Base-by-base conservation (phyloP, 1,140 invertebrate genomes). In the Halictus rubicundus region DNA sequence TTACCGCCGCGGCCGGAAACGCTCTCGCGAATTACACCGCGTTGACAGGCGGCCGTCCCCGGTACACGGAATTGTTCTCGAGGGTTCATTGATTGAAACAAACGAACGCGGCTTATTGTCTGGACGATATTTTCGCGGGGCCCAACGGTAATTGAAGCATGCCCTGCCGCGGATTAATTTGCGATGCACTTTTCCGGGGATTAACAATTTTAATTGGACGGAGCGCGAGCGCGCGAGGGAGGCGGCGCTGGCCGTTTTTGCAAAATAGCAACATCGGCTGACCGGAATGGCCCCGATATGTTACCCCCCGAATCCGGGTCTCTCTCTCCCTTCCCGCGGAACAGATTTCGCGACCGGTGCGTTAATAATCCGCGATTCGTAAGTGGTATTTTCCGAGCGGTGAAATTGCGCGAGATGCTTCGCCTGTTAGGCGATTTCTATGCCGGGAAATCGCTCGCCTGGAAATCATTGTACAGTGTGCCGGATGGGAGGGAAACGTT, bases 191-290 rank as follows among this genome's bases (percentile, higher is more conserved):
- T 57, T 57, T 42, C 70, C 39, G 27, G 39, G 60, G 71, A 54
- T 54, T 25, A n/a, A 21, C n/a, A 46, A 8, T 42, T 64, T 49
- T 74, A 74, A 74, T 74, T 74, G 71, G 54, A 57, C 54, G 54
- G 10, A 14, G 9, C 42, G 42, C 42, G 10, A 12, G 42, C 0
- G 9, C 42, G 19, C 21, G 54, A 57, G 19, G 7, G 21, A 9
- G 21, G 21, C 8, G 6, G 21, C 8, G 54, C 9, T 57, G 32
- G 2, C 32, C n/a, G 42, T 61, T 61, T 61, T 61, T n/a, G 25
- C 23, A 16, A 27, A 61, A 61, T 61, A 1, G 25, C n/a, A 57
- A n/a, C 49, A 1, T n/a, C 8, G 49, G 49, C n/a, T 21, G 49
- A 32, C 10, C 42, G 14, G 10, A 42, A 46, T 46, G 42, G 42